phyloP scores from a whole-genome alignment of 2,888 invertebrate genomes.

The Fabriciana adippe region DNA sequence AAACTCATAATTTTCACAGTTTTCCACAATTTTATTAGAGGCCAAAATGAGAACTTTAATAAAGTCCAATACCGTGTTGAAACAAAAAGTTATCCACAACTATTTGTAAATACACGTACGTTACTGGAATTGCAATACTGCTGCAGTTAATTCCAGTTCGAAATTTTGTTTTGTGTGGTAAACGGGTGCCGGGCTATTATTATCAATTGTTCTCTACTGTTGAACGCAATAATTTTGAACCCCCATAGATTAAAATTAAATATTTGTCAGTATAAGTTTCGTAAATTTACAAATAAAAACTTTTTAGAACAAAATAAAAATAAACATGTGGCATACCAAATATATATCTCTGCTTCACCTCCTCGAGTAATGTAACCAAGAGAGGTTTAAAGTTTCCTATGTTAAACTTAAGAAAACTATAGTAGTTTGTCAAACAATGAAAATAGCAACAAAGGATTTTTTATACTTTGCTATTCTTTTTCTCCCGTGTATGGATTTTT shows the following conservation, averaged over 20 bases:
- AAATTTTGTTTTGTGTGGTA: conserved; percentile 31
- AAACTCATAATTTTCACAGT: neutral
- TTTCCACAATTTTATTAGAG: neutral
- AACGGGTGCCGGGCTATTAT: conserved; percentile 27
- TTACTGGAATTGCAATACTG: conserved; percentile 27
- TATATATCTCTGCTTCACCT: no score
- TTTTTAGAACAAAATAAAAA: no score
- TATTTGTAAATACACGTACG: conserved; percentile 32
- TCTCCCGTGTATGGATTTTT: no score
- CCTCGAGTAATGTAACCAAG: no score
- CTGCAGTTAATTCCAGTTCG: conserved; percentile 32
- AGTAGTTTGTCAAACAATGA: no score
- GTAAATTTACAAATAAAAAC: no score
- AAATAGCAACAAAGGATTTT: no score
- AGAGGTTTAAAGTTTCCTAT: no score
- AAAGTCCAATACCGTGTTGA: conserved; percentile 27
- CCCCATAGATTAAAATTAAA: neutral
- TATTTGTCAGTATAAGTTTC: no score
- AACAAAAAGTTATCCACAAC: conserved; percentile 25
- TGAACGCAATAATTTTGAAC: conserved; percentile 24
- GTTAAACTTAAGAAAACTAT: no score
- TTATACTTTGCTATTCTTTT: no score
- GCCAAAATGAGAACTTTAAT: conserved; percentile 24
- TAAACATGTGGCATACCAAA: no score
- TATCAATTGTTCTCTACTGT: conserved; percentile 29